These are phyloP conservation scores for Trypoxylus dichotomus DNA, from an alignment of 1,140 invertebrate genomes.

Conservation along the genomic window DNA sequence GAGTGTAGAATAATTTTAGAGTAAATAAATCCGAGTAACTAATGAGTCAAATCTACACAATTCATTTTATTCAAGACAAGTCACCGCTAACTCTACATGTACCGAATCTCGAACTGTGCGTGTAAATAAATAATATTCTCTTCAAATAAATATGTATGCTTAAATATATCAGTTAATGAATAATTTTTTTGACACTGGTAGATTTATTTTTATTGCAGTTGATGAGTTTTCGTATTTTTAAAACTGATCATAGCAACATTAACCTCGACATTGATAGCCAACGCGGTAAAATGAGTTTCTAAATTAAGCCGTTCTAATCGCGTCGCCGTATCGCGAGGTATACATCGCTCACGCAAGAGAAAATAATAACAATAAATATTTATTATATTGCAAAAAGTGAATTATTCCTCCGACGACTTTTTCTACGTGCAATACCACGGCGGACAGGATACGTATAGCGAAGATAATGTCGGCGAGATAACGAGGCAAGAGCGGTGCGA, in stretches of 20 bases:
- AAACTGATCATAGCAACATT: neutral
- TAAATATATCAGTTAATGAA: no score
- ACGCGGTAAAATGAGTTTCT: neutral
- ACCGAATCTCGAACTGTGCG: no score
- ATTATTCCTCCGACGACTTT: neutral
- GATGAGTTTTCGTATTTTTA: no score
- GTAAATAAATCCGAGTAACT: no score
- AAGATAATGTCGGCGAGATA: neutral
- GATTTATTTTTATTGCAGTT: no score
- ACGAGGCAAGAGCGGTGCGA: neutral
- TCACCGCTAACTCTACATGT: no score
- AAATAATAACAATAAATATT: slow-evolving; percentile 8
- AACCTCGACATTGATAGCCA: neutral
- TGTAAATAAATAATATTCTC: no score
- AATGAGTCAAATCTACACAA: no score
- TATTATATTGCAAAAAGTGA: slow-evolving; percentile 6
- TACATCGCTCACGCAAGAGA: neutral
- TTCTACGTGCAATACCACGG: neutral
- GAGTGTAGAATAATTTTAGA: no score
- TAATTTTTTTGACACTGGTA: no score
- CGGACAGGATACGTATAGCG: neutral
- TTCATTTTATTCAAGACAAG: no score
- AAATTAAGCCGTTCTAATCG: neutral
- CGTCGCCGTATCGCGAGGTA: neutral
- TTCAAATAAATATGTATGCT: no score